A percentile compares a stretch with the other conserved stretches of the same genome.
Conservation (phyloP, 2,113 vertebrate species). For the Centropus unirufus region DNA sequence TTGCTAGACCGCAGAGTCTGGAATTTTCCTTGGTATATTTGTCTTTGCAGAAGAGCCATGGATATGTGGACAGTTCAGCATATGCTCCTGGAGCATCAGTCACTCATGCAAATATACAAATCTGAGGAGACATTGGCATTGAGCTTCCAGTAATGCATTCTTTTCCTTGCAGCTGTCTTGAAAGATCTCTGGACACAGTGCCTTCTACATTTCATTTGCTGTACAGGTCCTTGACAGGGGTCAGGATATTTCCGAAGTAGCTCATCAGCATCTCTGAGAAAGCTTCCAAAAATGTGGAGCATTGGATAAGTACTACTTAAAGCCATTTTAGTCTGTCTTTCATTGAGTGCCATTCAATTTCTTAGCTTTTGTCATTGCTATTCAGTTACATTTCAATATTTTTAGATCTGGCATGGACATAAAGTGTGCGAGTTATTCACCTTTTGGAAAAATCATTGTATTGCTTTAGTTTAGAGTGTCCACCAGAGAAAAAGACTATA, state of each 20-base stretch:
- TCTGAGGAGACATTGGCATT: background rate
- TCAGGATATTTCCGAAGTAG: background rate
- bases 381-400: background rate
- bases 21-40: background rate
- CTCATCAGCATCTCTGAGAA: background rate
- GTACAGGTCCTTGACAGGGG: background rate
- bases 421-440: background rate
- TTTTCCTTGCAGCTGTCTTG: conserved; percentile 41
- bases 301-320: background rate
- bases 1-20: background rate
- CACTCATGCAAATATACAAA: background rate
- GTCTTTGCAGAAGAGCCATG: background rate
- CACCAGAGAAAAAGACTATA: background rate
- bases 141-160: background rate
- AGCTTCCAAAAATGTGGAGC: conserved; percentile 9
- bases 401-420: background rate
- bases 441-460: background rate
- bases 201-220: conserved; percentile 1
- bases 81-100: background rate
- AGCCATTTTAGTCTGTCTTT: background rate
- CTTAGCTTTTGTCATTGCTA: background rate
- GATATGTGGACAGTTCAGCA: background rate
- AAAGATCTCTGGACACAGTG: background rate
- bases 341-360: background rate
- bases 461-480: background rate